Evolutionary conservation across 1,140 invertebrate species (phyloP), one percentile per base, ranked within the genome.

Genomic region (Ctenoplectra terminalis): DNA sequence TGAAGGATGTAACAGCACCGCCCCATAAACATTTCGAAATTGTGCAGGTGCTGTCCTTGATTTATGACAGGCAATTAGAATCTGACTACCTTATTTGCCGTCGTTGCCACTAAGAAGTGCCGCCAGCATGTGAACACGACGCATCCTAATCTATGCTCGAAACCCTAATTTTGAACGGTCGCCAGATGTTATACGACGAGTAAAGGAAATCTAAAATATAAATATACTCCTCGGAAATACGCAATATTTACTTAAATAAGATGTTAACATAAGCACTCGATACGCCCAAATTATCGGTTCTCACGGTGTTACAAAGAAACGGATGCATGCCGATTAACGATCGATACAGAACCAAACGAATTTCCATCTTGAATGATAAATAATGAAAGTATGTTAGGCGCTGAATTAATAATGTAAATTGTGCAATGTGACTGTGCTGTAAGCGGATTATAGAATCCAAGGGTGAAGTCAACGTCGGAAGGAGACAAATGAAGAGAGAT

Each of bases 1-100:
- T 89, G 89, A 92, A 90, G 88, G 91, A 89, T 85, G 84, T 87
- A 91, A 91, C 81, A 74, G 88, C 89, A 86, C 87, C 89, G 90
- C 88, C 91, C 90, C 90, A 92, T 93, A 93, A 94, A 94, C 92
- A 93, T 91, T 89, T 82, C 87, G 85, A 88, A 90, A 88, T 89
- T 83, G 86, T 91, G 92, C 93, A 93, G 92, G 93, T 93, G 93
- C 92, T 93, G 93, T 93, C 91, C 90, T 89, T 93, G 93, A 93
- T 93, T 93, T 93, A 93, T 90, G 92, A 83, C 67, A 74, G 91
- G 92, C 91, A 93, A 93, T 93, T 93, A 93, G 92, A 93, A 93
- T 92, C 91, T 73, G 90, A 87, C 91, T 91, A 82, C 91, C 92
- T 93, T 93, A 93, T 93, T 93, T 91, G 92, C 90, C 90, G 84